These are phyloP conservation scores for Meloidogyne chitwoodi DNA, from an alignment of 1,140 invertebrate species.

Conservation along the genomic window DNA sequence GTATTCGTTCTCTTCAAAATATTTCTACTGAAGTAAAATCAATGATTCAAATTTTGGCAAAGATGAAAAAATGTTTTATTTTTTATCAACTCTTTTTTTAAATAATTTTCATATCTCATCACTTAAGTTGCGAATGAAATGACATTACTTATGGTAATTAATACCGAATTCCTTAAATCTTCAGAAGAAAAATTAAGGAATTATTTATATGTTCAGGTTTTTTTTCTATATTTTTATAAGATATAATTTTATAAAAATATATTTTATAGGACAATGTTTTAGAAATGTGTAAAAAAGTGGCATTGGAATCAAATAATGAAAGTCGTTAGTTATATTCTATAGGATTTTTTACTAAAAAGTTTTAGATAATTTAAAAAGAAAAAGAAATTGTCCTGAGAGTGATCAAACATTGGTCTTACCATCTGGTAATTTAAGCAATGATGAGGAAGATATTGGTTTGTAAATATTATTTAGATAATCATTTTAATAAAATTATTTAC, in stretches of 20 bases:
- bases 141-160: background rate
- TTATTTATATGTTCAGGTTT: conserved; percentile 2
- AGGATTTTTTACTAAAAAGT: background rate
- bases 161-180: background rate
- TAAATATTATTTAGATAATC: too few species aligned
- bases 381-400: background rate
- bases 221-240: background rate
- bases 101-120: too few species aligned
- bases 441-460: background rate
- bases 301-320: background rate
- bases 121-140: background rate
- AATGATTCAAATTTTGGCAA: background rate
- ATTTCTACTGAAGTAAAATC: background rate
- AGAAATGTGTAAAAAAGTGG: background rate
- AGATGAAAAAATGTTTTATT: background rate
- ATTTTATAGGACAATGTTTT: background rate
- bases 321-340: background rate
- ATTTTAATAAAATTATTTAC: too few species aligned
- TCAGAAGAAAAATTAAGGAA: background rate
- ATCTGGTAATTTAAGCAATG: background rate
- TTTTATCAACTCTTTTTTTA: background rate
- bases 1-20: background rate
- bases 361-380: background rate
- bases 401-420: background rate
- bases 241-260: background rate